Evolutionary conservation across 1,140 invertebrate species (phyloP).

Genomic region (Listronotus oregonensis): DNA sequence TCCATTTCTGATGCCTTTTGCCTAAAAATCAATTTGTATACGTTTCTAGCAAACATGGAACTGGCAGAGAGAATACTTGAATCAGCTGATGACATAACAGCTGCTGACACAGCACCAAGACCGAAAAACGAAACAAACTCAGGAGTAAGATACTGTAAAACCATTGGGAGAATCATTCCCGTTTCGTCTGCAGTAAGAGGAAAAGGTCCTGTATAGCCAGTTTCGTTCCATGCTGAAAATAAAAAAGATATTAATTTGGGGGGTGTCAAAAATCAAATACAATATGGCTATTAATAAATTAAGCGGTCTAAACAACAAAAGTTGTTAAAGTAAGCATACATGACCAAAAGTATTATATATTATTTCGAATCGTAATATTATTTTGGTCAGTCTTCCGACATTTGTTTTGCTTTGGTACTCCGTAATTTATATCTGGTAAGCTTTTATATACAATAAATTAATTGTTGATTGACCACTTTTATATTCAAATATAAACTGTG

Average conservation of each 20-base stretch:
- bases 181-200: conserved; percentile 76
- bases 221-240: conserved; percentile 92
- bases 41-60: conserved; percentile 98
- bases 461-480: no score
- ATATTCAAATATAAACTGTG: no score
- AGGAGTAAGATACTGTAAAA: conserved; percentile 94
- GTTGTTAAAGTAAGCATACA: no score
- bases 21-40: conserved; percentile 95
- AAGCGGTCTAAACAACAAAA: no score
- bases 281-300: no score
- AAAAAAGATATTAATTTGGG: background rate
- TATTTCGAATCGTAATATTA: no score
- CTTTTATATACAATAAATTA: no score
- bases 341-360: no score
- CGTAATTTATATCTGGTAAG: no score
- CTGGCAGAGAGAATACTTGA: conserved; percentile 95
- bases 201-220: conserved; percentile 76
- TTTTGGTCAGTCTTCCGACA: no score
- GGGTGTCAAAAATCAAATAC: no score
- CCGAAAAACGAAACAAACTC: conserved; percentile 95
- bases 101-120: conserved; percentile 95
- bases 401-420: no score
- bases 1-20: conserved; percentile 94
- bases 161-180: conserved; percentile 95
- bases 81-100: conserved; percentile 98